Conservation (phyloP, 2,888 invertebrate genomes). For the Proisotoma minuta region DNA sequence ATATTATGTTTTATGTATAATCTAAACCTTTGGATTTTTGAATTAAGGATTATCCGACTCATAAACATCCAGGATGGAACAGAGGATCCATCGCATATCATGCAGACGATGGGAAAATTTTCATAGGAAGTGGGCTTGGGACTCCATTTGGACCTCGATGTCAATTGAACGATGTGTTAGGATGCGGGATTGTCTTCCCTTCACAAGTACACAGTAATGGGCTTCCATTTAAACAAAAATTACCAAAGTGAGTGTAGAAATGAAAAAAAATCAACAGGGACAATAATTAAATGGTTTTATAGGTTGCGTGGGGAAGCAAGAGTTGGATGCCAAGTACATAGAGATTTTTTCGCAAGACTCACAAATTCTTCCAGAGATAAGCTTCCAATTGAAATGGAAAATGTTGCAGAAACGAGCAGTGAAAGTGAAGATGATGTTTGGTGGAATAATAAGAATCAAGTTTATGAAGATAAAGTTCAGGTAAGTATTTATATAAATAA, state of each 20-base stretch:
- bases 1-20: not conserved
- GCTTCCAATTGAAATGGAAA: constrained; percentile 31
- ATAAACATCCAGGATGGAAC: constrained; percentile 57
- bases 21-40: constrained; percentile 8
- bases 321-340: constrained; percentile 17
- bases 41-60: constrained; percentile 55
- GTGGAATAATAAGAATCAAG: constrained; percentile 50
- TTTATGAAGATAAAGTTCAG: constrained; percentile 50
- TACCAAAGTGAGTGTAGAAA: no score
- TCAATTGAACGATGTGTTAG: constrained; percentile 56
- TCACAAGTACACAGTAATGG: not conserved
- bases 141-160: constrained; percentile 56
- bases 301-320: constrained; percentile 8
- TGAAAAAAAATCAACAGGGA: no score
- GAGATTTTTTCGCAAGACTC: not conserved
- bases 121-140: constrained; percentile 53
- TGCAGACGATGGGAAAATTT: constrained; percentile 58
- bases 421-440: constrained; percentile 52
- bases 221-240: no score
- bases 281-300: not conserved
- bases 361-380: not conserved
- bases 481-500: constrained; percentile 33
- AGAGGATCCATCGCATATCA: constrained; percentile 58
- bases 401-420: constrained; percentile 41
- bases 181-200: constrained; percentile 57